Conservation (phyloP, 2,888 invertebrate genomes). For the Mechanitis messenoides region DNA sequence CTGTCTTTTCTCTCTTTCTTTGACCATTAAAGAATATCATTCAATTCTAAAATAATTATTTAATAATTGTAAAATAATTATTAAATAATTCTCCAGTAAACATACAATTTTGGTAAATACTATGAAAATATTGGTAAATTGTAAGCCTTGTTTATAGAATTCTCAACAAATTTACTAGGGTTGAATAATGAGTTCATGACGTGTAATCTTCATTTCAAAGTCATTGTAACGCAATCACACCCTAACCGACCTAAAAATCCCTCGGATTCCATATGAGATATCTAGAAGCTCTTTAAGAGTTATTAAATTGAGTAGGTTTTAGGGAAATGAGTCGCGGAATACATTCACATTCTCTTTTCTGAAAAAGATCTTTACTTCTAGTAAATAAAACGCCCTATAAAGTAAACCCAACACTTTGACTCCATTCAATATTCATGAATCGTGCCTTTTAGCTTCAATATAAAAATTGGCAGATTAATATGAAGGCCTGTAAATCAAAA, state of each 20-base stretch:
- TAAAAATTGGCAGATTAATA: conserved; percentile 42
- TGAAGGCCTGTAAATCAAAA: conserved; percentile 61
- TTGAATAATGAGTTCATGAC: conserved; percentile 68
- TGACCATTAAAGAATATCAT: no score
- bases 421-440: conserved; percentile 48
- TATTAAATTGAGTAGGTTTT: conserved; percentile 74
- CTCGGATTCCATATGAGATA: conserved; percentile 68
- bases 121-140: conserved; percentile 64
- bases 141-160: conserved; percentile 66
- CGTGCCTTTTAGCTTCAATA: conserved; percentile 26
- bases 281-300: conserved; percentile 66
- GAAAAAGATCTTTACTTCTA: conserved; percentile 55
- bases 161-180: conserved; percentile 56
- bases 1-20: no score
- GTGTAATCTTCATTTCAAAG: conserved; percentile 51
- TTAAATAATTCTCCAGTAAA: no score
- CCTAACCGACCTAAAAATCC: conserved; percentile 59
- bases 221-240: conserved; percentile 51
- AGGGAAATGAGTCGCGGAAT: conserved; percentile 67
- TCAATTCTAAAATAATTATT: no score
- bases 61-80: no score
- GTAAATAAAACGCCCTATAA: conserved; percentile 59
- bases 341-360: conserved; percentile 54
- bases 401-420: conserved; percentile 66
- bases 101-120: conserved; percentile 27